phyloP scores from a whole-genome alignment of 2,797 vertebrate species.

The Typhlichthys subterraneus region DNA sequence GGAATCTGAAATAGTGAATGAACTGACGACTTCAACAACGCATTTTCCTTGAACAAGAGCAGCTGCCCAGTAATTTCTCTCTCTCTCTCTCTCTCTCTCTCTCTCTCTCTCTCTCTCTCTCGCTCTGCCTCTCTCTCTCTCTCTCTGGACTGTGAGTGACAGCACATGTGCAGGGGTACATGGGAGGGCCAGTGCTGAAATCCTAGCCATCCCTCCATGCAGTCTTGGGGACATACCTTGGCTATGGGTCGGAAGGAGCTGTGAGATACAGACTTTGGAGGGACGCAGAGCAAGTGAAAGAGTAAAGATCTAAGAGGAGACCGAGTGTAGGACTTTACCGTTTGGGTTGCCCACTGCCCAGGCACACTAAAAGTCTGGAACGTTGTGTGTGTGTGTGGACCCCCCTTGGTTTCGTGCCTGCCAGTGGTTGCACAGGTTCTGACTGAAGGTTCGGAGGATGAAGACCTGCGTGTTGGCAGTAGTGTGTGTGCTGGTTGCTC shows the following conservation, averaged over 20 bases:
- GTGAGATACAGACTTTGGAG: slow-evolving; percentile 50
- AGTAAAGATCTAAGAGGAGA: slow-evolving; percentile 28
- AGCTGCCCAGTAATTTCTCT: slow-evolving; percentile 65
- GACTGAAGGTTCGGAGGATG: slow-evolving; percentile 62
- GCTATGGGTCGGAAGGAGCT: slow-evolving; percentile 71
- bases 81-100: not conserved
- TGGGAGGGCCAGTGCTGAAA: slow-evolving; percentile 72
- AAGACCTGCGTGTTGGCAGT: slow-evolving; percentile 49
- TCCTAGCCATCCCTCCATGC: slow-evolving; percentile 64
- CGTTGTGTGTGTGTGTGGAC: not conserved
- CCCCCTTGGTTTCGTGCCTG: slow-evolving; percentile 18
- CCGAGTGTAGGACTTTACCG: slow-evolving; percentile 1
- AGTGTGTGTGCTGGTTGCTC: slow-evolving; percentile 50
- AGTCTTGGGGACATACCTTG: slow-evolving; percentile 66
- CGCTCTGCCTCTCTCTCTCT: not conserved
- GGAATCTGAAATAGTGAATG: no score
- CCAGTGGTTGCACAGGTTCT: slow-evolving; percentile 33
- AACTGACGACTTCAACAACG: not conserved
- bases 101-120: not conserved
- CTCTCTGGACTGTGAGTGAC: slow-evolving; percentile 63
- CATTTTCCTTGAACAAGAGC: slow-evolving; percentile 59
- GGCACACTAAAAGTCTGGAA: slow-evolving; percentile 13
- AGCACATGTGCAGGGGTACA: slow-evolving; percentile 77
- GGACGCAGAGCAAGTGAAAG: slow-evolving; percentile 30
- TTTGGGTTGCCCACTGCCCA: slow-evolving; percentile 14